Percentiles rank a stretch among this genome's conserved stretches.
Evolutionary conservation across 2,888 invertebrate genomes (phyloP).

Genomic region (Magallana nippona): DNA sequence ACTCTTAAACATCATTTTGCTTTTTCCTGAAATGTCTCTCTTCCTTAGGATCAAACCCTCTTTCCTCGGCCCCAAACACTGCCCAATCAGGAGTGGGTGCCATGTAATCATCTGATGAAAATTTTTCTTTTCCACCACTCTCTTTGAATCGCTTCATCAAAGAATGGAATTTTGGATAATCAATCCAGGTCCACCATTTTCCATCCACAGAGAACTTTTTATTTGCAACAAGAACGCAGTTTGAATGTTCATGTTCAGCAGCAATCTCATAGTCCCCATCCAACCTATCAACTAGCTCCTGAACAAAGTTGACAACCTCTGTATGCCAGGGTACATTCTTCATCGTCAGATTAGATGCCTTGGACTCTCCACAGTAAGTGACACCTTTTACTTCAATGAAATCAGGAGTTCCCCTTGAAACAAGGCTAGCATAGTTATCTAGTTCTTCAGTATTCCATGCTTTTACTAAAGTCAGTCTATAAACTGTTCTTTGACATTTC

Average conservation of each 20-base stretch:
- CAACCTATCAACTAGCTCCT: constrained; percentile 80
- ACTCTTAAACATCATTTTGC: constrained; percentile 72
- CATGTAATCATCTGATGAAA: constrained; percentile 82
- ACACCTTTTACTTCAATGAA: constrained; percentile 85
- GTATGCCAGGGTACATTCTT: constrained; percentile 84
- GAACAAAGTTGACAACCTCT: constrained; percentile 82
- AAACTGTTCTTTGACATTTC: constrained; percentile 84
- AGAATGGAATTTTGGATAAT: constrained; percentile 82
- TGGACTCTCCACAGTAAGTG: constrained; percentile 83
- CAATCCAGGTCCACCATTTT: constrained; percentile 84
- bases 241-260: constrained; percentile 84
- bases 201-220: constrained; percentile 82
- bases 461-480: constrained; percentile 83
- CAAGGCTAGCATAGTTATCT: constrained; percentile 82
- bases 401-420: constrained; percentile 82
- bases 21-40: constrained; percentile 79
- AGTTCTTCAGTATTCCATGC: constrained; percentile 83
- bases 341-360: constrained; percentile 82
- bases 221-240: constrained; percentile 83
- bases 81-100: constrained; percentile 83
- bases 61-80: constrained; percentile 81
- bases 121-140: constrained; percentile 78
- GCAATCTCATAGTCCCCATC: constrained; percentile 82
- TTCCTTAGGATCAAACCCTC: constrained; percentile 83
- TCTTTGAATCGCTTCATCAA: constrained; percentile 79